A percentile compares a stretch with the other conserved stretches of the same genome.
Evolutionary conservation across 1,140 invertebrate species (phyloP).

Genomic region (Hyphantria cunea): DNA sequence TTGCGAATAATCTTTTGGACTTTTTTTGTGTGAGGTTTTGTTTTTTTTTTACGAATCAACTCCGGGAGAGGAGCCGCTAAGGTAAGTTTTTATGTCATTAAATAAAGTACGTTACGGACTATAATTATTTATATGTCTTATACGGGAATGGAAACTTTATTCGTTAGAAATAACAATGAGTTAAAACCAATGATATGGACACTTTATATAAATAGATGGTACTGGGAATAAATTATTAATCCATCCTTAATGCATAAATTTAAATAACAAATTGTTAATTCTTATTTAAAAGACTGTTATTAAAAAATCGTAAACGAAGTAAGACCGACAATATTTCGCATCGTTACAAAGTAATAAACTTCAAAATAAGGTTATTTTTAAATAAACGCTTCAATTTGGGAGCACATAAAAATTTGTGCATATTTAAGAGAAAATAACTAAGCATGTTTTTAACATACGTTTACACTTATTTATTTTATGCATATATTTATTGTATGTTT

Average conservation of each 20-base stretch:
- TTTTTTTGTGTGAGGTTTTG: neutral
- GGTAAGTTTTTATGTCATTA: too few relatives aligned
- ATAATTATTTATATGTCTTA: too few relatives aligned
- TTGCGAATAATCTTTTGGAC: neutral
- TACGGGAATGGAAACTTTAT: too few relatives aligned
- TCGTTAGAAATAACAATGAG: too few relatives aligned
- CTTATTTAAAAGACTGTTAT: neutral
- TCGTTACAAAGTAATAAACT: slow-evolving; percentile 3
- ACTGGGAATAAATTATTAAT: too few relatives aligned
- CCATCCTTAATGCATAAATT: too few relatives aligned
- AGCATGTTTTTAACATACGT: neutral
- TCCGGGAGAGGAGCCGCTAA: too few relatives aligned
- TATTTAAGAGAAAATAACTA: slow-evolving; percentile 9
- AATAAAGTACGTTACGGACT: too few relatives aligned
- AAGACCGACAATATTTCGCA: slow-evolving; percentile 1
- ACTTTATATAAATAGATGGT: too few relatives aligned
- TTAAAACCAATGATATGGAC: too few relatives aligned
- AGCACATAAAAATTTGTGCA: slow-evolving; percentile 1
- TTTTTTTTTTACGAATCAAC: too few relatives aligned
- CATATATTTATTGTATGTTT: slow-evolving; percentile 7
- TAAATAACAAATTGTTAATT: too few relatives aligned
- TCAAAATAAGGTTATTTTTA: slow-evolving; percentile 15
- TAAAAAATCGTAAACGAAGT: neutral
- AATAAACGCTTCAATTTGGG: slow-evolving; percentile 8
- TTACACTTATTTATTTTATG: slow-evolving; percentile 9